Base-by-base conservation (phyloP, 2,888 invertebrate genomes). In the Endotricha flammealis region DNA sequence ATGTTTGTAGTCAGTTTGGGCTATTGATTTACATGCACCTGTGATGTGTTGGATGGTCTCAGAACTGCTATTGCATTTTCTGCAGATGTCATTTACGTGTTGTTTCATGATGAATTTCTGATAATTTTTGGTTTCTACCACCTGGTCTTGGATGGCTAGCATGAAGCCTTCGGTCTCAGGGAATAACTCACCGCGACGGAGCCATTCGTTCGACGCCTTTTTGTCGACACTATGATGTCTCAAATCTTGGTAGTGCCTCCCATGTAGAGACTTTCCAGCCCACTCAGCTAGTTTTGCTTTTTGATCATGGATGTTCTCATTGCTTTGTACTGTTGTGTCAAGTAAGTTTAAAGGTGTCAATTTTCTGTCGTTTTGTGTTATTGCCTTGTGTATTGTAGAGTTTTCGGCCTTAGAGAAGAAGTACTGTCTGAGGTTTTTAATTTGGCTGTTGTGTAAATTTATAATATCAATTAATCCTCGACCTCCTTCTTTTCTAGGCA, bases 401-500 rank as follows among this genome's bases (percentile, higher is more conserved):
- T 7, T 3, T 11, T 32, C n/a, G 12, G 32, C n/a, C 8, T 29
- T 32, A 4, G 28, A 6, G 10, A 12, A 20, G 13, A 32, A 39
- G 17, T 30, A 31, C 2, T 24, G 4, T 24, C 24, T 22, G 12
- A 36, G 8, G 3, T 16, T 37, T 3, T 14, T 31, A 2, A 41
- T 32, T 16, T 35, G 34, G 12, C 17, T 29, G 5, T 29, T 35
- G 16, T 38, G 27, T n/a, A 42, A 22, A 24, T 38, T 36, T 7
- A 2, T 4, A 1, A 42, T 25, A 9, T 38, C 36, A 6, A 38
- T 33, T 6, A 38, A 10, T 4, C 43, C 41, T 25, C 46, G 33
- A 4, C 45, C 50, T n/a, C 47, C 44, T 13, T 44, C 44, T 8
- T 28, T 37, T 16, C 44, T 36, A 6, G 44, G 41, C 14, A 43